Percentiles rank a stretch among this genome's conserved stretches.
Evolutionary conservation across 2,797 vertebrate genomes (phyloP).

Genomic region (Nannoperca obscura): DNA sequence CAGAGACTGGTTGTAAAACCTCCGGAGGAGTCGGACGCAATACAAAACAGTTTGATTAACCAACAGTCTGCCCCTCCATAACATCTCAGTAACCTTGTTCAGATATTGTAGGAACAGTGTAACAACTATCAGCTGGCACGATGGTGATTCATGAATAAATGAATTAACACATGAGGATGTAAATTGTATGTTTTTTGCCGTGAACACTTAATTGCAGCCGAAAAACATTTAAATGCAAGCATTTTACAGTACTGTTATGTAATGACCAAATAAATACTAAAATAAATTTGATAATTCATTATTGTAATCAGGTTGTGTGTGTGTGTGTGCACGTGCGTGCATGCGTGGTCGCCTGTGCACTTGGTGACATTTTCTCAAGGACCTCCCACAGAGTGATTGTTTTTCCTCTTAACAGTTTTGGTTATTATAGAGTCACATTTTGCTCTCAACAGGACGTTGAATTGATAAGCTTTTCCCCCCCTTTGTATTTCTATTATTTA

Average conservation of each 20-base stretch:
- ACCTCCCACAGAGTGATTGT: not conserved
- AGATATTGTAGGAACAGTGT: slow-evolving; percentile 66
- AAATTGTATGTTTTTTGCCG: slow-evolving; percentile 66
- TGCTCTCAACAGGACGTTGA: not conserved
- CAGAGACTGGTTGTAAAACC: slow-evolving; percentile 53
- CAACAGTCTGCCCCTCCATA: slow-evolving; percentile 34
- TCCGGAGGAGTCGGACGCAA: slow-evolving; percentile 37
- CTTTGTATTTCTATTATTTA: not conserved
- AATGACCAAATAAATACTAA: slow-evolving; percentile 82
- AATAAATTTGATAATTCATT: slow-evolving; percentile 80
- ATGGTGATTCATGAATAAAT: slow-evolving; percentile 67
- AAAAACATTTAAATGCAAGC: slow-evolving; percentile 76
- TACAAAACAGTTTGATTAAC: slow-evolving; percentile 35
- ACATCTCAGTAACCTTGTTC: slow-evolving; percentile 57
- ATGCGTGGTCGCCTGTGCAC: slow-evolving; percentile 2
- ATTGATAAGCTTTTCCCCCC: not conserved
- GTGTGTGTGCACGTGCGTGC: not conserved
- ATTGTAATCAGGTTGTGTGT: slow-evolving; percentile 57
- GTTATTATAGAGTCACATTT: too few species aligned
- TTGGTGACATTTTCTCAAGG: not conserved
- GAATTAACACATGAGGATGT: slow-evolving; percentile 71
- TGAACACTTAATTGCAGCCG: slow-evolving; percentile 69
- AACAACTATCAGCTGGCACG: slow-evolving; percentile 61
- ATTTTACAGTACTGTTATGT: slow-evolving; percentile 81
- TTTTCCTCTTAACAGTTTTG: not conserved